Evolutionary conservation across 2,113 vertebrate species (phyloP).

Genomic region (Microcebus murinus): DNA sequence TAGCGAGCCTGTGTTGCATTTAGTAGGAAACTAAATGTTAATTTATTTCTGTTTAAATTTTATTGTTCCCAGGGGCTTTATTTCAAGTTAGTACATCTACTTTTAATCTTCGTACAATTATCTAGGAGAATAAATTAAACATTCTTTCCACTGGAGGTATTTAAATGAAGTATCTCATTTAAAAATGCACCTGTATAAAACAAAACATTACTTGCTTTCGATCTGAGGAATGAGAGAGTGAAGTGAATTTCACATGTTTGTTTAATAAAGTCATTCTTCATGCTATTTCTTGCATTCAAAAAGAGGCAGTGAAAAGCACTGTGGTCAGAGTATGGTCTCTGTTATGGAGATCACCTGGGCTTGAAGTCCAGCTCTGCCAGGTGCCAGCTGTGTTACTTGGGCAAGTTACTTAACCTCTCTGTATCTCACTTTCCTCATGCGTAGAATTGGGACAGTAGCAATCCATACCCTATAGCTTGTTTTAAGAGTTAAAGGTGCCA

Average conservation of each 20-base stretch:
- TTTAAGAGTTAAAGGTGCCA: neutral
- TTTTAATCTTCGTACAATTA: conserved; percentile 64
- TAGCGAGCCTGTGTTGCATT: neutral
- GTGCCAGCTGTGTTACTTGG: neutral
- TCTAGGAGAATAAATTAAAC: conserved; percentile 55
- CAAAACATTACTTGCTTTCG: neutral
- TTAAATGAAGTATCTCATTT: conserved; percentile 43
- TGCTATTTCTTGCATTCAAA: neutral
- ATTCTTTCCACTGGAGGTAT: neutral
- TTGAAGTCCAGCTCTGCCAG: neutral
- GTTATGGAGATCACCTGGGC: neutral
- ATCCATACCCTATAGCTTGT: neutral
- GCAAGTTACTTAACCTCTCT: neutral
- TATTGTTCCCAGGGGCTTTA: conserved; percentile 66
- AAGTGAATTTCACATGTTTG: neutral
- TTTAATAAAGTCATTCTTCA: neutral
- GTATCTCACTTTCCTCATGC: neutral
- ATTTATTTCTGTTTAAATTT: conserved; percentile 66
- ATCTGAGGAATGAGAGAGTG: neutral
- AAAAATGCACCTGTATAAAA: neutral
- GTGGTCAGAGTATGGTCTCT: neutral
- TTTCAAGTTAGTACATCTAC: conserved; percentile 51
- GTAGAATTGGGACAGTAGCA: neutral
- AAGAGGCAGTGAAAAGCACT: neutral
- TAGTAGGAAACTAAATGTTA: conserved; percentile 50